Evolutionary conservation across 2,888 invertebrate genomes (phyloP), one percentile per base, ranked within the genome.

Genomic region (Heteromyza rotundicornis): DNA sequence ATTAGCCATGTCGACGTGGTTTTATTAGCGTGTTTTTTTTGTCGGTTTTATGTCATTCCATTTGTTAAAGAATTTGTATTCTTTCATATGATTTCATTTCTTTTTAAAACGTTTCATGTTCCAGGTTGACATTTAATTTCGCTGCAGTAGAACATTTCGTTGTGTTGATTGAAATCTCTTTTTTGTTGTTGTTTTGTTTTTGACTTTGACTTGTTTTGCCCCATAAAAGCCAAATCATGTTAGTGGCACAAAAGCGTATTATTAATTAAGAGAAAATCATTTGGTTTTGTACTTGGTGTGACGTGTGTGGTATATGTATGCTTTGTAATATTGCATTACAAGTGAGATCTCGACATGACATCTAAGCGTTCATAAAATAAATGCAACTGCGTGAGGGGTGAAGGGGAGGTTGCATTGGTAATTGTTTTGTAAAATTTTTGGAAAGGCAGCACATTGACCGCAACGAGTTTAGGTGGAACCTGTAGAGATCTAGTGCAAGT

Each of bases 241-340:
- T 44, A 57, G 49, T 57, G 49, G 57, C 57, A 32, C 57, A 50
- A 32, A 57, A 57, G 49, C 35, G 32, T 40, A n/a, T 57, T 49
- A 27, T 57, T 49, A 57, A 57, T 49, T 49, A 49, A 49, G 22
- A 47, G 19, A 35, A 19, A 57, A 24, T 16, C 10, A 27, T 27
- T 27, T 27, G 10, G 5, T 27, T 27, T 27, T 27, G 10, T 27
- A 7, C 10, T 27, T 27, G n/a, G 5, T 27, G 40, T 12, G 14
- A 40, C 20, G 47, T 47, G 47, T 47, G 47, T 19, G 47, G 47
- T 47, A 47, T 47, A 20, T 8, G 40, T n/a, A n/a, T n/a, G n/a
- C n/a, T n/a, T n/a, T n/a, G n/a, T n/a, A n/a, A n/a, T n/a, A n/a
- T n/a, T n/a, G n/a, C n/a, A n/a, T n/a, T n/a, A n/a, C n/a, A n/a